Evolutionary conservation across 2,888 invertebrate species (phyloP), one percentile per base, ranked within the genome.

Genomic region (Volucella bombylans): DNA sequence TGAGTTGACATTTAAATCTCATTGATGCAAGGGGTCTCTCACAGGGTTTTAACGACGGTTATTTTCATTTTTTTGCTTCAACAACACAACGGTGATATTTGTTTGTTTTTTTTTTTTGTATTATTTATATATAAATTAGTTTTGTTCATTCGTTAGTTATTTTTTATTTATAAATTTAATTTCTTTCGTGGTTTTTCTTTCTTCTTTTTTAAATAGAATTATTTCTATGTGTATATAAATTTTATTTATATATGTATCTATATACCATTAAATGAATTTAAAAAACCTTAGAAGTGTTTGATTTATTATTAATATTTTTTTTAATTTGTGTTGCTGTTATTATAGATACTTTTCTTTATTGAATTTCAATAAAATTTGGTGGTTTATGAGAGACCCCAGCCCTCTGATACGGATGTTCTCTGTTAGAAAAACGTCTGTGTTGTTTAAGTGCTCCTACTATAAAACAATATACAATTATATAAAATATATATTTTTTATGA

Each of bases 391-490:
- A 95, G 94, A 96, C 95, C 93, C 95, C 95, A 94, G 97, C 96
- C 95, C 98, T 97, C 95, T 97, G 97, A 95, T 98, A 98, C 93
- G 98, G 98, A 95, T 98, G 98, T 94, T 98, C 97, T 95, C 98
- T 90, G 89, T 90, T 91, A 94, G 95, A 93, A 96, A 95, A 94
- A 95, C 96, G 96, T 96, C 96, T 96, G 94, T 94, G 94, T 94
- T 93, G 94, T 93, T 92, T 92, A 89, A 92, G 88, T 90, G 91
- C 92, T 89, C 91, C 92, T 92, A 92, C 90, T 92, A 76, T 80
- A 76, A 83, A 81, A 81, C 73, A 67, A 61, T 67, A 79, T 79
- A 72, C 71, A 81, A 77, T 77, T 76, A 52, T 69, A 73, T 77
- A 73, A 82, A 68, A 64, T 72, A 15, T 57, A 61, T 59, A 50